Evolutionary conservation across 2,888 invertebrate species (phyloP).

Genomic region (Smittia aterrima): DNA sequence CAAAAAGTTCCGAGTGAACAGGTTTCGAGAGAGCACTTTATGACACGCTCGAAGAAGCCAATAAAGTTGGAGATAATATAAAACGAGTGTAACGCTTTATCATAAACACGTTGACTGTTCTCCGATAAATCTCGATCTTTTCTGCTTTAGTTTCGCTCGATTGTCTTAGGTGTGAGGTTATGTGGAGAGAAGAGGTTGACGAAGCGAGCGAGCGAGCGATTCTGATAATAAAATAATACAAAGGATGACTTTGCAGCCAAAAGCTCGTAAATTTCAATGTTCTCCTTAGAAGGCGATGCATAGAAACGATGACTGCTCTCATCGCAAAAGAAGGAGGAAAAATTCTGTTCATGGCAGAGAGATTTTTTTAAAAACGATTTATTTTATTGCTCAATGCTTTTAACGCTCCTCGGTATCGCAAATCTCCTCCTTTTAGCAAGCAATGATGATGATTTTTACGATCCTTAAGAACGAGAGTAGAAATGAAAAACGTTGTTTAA

Average conservation of each 20-base stretch:
- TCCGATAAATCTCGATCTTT: background rate
- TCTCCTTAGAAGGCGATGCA: background rate
- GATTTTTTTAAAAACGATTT: conserved; percentile 36
- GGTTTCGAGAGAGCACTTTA: background rate
- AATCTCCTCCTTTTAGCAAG: conserved; percentile 10
- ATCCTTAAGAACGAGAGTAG: background rate
- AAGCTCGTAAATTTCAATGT: conserved; percentile 36
- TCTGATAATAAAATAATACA: background rate
- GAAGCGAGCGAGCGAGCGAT: background rate
- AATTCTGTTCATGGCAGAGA: conserved; percentile 18
- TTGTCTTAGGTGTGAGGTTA: too few species aligned
- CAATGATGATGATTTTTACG: conserved; percentile 21
- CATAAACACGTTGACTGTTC: background rate
- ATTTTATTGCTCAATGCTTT: conserved; percentile 42
- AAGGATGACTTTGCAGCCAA: background rate
- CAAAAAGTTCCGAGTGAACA: background rate
- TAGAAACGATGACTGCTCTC: background rate
- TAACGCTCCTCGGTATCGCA: conserved; percentile 28
- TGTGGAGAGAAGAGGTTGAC: background rate
- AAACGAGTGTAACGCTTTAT: conserved; percentile 24
- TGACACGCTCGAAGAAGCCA: conserved; percentile 32
- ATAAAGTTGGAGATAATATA: conserved; percentile 35
- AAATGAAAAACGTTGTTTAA: conserved; percentile 22
- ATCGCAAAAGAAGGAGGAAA: background rate
- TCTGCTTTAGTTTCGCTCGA: background rate